Evolutionary conservation across 2,797 vertebrate genomes (phyloP).

Genomic region (Pelochelys cantorii): DNA sequence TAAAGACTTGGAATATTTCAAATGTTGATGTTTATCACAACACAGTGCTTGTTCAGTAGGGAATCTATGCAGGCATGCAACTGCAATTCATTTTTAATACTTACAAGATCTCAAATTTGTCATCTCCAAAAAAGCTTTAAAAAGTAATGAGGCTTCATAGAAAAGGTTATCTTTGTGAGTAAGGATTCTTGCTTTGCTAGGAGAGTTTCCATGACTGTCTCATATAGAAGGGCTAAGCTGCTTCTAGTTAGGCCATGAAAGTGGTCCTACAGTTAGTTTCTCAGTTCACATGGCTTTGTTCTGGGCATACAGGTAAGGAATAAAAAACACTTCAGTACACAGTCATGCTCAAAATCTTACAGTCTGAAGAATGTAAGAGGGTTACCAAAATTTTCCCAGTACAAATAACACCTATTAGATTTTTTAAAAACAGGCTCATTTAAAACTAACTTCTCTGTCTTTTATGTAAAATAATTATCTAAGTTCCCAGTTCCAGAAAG

Average conservation of each 20-base stretch:
- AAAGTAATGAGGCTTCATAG: neutral
- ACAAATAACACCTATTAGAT: neutral
- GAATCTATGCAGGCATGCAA: constrained; percentile 55
- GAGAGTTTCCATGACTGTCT: neutral
- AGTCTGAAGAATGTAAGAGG: neutral
- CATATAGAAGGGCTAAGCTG: neutral
- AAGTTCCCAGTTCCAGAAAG: neutral
- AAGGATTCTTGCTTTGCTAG: neutral
- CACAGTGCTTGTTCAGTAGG: constrained; percentile 38
- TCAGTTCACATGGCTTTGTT: neutral
- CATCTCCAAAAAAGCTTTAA: neutral
- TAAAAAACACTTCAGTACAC: neutral
- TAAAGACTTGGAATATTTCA: constrained; percentile 63
- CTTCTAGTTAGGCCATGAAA: neutral
- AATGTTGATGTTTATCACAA: constrained; percentile 65
- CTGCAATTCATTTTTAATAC: constrained; percentile 58
- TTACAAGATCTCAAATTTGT: constrained; percentile 30
- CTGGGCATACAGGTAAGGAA: neutral
- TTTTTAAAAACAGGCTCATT: neutral
- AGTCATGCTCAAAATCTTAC: neutral
- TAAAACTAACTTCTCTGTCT: neutral
- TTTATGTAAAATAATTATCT: neutral
- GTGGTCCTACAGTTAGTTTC: neutral
- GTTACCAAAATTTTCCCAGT: neutral
- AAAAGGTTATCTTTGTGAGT: neutral